A percentile compares a stretch with the other conserved stretches of the same genome.
These are phyloP conservation scores for Karalla daura DNA, from an alignment of 2,797 vertebrate genomes.

Conservation along the genomic window DNA sequence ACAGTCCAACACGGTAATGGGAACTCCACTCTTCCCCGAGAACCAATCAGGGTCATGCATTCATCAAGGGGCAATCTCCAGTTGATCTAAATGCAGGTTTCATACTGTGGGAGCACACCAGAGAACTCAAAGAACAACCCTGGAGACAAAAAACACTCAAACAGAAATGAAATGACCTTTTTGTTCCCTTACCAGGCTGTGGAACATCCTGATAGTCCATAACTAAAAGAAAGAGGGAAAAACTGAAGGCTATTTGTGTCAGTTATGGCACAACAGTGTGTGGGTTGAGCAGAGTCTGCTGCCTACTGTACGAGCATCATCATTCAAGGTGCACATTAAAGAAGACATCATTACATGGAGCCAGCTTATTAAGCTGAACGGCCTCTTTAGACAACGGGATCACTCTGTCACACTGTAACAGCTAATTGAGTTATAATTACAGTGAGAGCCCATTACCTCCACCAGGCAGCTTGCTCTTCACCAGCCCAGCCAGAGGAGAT, in stretches of 20 bases:
- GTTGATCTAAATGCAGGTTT: no score
- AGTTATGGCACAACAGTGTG: no score
- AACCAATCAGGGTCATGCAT: no score
- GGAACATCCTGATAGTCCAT: no score
- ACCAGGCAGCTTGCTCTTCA: not conserved
- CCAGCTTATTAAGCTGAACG: not conserved
- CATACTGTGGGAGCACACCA: no score
- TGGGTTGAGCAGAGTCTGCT: no score
- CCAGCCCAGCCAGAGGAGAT: not conserved
- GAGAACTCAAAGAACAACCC: not conserved
- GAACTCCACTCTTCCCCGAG: no score
- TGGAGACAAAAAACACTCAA: not conserved
- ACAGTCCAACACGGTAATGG: no score
- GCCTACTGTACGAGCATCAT: no score
- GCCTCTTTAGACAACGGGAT: not conserved
- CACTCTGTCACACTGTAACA: not conserved
- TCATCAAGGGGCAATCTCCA: no score
- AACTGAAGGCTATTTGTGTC: no score
- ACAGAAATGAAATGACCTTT: not conserved
- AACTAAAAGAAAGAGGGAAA: not conserved
- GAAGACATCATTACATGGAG: slow-evolving; percentile 1
- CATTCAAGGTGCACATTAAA: no score
- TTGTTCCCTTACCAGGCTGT: not conserved
- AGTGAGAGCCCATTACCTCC: not conserved
- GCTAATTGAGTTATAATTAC: slow-evolving; percentile 1